Conservation (phyloP, 2,888 invertebrate genomes). For the Schrankia costaestrigalis region DNA sequence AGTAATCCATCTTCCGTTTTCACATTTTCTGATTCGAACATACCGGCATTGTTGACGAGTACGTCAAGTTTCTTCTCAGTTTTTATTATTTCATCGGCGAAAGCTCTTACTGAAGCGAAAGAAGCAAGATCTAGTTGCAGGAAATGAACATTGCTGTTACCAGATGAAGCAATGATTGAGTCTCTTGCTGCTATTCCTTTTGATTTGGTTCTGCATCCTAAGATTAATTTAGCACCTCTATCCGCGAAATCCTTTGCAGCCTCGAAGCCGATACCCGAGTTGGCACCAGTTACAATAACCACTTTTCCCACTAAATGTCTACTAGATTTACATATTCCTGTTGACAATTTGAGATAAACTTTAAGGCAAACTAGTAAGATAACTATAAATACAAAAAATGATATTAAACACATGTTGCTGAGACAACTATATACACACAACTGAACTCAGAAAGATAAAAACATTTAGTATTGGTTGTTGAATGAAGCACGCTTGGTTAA, state of each 20-base stretch:
- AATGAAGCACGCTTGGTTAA: too few species aligned
- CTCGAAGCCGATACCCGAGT: slow-evolving; percentile 89
- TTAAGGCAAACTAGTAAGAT: slow-evolving; percentile 17
- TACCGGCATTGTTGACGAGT: slow-evolving; percentile 83
- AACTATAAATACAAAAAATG: not conserved
- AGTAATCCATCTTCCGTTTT: slow-evolving; percentile 82
- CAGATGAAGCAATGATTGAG: slow-evolving; percentile 42
- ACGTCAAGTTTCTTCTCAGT: slow-evolving; percentile 78
- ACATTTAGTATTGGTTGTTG: too few species aligned
- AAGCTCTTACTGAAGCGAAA: slow-evolving; percentile 77
- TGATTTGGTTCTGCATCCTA: slow-evolving; percentile 88
- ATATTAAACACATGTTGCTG: not conserved
- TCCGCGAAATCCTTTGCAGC: slow-evolving; percentile 86
- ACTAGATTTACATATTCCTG: slow-evolving; percentile 50
- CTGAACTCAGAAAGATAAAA: too few species aligned
- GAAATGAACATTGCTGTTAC: slow-evolving; percentile 54
- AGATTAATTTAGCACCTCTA: slow-evolving; percentile 87
- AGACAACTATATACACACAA: not conserved
- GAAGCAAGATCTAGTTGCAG: slow-evolving; percentile 74
- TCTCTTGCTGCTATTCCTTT: slow-evolving; percentile 80
- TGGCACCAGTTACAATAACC: slow-evolving; percentile 91
- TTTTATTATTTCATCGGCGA: slow-evolving; percentile 78
- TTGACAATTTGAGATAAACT: slow-evolving; percentile 41
- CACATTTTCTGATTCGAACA: slow-evolving; percentile 53
- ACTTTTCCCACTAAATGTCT: slow-evolving; percentile 87